A percentile compares a stretch with the other conserved stretches of the same genome.
These are phyloP conservation scores for Pygoscelis antarcticus DNA, from an alignment of 2,113 vertebrate species.

Conservation along the genomic window DNA sequence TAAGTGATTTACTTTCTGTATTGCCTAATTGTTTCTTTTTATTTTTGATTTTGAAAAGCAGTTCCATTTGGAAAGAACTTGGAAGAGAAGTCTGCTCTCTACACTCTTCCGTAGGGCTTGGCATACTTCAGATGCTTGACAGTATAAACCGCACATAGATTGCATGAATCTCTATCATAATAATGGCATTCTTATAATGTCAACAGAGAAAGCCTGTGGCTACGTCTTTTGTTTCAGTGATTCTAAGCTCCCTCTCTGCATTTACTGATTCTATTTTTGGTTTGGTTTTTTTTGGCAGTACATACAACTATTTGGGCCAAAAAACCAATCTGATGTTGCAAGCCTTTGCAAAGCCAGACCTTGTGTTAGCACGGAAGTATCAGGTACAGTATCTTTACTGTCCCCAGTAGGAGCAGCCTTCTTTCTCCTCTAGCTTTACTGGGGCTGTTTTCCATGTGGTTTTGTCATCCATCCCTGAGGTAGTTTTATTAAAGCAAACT, in stretches of 20 bases:
- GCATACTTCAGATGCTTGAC: background rate
- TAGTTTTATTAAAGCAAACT: background rate
- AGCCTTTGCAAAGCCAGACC: slow-evolving; percentile 80
- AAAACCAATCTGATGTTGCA: slow-evolving; percentile 78
- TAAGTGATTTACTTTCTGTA: background rate
- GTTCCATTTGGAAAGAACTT: background rate
- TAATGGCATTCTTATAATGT: background rate
- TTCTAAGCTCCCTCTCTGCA: background rate
- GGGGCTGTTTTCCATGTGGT: background rate
- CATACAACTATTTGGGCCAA: slow-evolving; percentile 90
- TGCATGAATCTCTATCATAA: background rate
- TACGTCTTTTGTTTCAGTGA: background rate
- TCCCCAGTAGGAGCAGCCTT: background rate
- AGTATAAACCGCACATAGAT: background rate
- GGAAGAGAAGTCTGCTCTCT: background rate
- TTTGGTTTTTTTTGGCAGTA: slow-evolving; percentile 74
- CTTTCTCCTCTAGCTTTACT: background rate
- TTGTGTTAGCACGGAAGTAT: slow-evolving; percentile 75
- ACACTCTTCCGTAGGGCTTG: background rate
- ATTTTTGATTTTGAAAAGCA: background rate
- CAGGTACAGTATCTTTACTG: slow-evolving; percentile 78
- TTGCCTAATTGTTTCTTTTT: background rate
- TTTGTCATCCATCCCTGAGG: background rate
- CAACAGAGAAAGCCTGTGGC: background rate
- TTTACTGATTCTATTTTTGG: background rate